phyloP scores from a whole-genome alignment of 2,888 invertebrate genomes.

The Parthenolecanium corni region DNA sequence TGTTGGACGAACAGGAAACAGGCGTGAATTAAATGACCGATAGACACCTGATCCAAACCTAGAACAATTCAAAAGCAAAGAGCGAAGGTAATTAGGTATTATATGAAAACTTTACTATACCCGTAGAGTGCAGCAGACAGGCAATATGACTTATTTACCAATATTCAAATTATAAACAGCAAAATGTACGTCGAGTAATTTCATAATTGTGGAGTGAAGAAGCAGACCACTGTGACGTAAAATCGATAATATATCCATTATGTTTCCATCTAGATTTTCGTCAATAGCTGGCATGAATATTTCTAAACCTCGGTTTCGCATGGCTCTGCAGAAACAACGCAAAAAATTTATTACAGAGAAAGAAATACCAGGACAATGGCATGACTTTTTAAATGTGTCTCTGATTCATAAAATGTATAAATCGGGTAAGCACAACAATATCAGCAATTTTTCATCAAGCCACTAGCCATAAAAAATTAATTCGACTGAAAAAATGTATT shows the following conservation, averaged over 20 bases:
- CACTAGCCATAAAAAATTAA: too few species aligned
- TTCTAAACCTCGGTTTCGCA: constrained; percentile 96
- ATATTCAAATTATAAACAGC: constrained; percentile 9
- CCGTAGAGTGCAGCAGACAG: too few species aligned
- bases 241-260: constrained; percentile 28
- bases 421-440: too few species aligned
- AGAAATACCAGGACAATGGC: too few species aligned
- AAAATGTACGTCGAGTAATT: constrained; percentile 11
- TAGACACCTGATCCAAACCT: constrained; percentile 15
- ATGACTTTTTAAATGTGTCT: too few species aligned
- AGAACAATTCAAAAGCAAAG: too few species aligned
- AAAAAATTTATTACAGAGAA: too few species aligned
- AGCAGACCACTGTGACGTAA: constrained; percentile 16
- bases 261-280: constrained; percentile 31
- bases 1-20: constrained; percentile 19
- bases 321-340: constrained; percentile 76
- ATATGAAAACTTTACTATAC: too few species aligned
- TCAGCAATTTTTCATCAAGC: too few species aligned
- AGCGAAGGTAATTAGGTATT: too few species aligned
- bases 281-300: constrained; percentile 47
- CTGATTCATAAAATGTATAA: too few species aligned
- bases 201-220: constrained; percentile 31
- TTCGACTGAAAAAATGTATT: too few species aligned
- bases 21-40: constrained; percentile 16
- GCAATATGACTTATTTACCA: constrained; percentile 1